These are phyloP conservation scores for cat (Felis catus) DNA, from an alignment of 2,113 vertebrate species.

Conservation along the genomic window F.catus_Fca126_mat1.0 CM031413.1:72581001-72581500, in stretches of 20 bases:
- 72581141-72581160: not conserved
- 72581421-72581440: not conserved
- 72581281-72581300: not conserved
- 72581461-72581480: not conserved
- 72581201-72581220: not conserved
- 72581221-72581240: not conserved
- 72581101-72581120: not conserved
- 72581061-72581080: not conserved
- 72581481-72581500: not conserved
- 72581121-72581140: not conserved
- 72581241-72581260: not conserved
- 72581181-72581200: not conserved
- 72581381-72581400: not conserved
- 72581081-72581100: not conserved
- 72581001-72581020: conserved; percentile 25
- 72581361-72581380: not conserved
- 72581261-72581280: not conserved
- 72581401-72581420: not conserved
- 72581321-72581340: not conserved
- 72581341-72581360: not conserved
- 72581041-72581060: not conserved
- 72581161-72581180: not conserved
- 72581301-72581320: not conserved
- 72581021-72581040: conserved; percentile 34
- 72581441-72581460: not conserved